These are phyloP conservation scores for Tipula vernalis DNA, from an alignment of 2,888 invertebrate species.

Conservation along the genomic window DNA sequence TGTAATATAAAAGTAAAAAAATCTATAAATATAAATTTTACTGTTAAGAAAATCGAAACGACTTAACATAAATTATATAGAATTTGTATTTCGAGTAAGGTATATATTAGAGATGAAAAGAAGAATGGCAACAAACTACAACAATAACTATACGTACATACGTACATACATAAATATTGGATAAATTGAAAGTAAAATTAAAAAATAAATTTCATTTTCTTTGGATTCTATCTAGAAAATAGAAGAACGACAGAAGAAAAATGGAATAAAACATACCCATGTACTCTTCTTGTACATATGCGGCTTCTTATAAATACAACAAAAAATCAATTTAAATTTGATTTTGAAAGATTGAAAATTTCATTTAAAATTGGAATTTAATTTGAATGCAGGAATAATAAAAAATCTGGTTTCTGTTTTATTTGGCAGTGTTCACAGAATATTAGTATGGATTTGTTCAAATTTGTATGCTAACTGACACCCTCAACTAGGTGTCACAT, in stretches of 20 bases:
- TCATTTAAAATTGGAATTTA: background rate
- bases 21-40: background rate
- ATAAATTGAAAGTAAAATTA: background rate
- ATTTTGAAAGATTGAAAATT: background rate
- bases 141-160: background rate
- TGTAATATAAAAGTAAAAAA: background rate
- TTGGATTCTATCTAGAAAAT: background rate
- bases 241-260: background rate
- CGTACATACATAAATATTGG: background rate
- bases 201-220: background rate
- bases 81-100: background rate
- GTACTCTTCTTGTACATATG: background rate
- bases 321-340: background rate
- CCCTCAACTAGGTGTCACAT: no score
- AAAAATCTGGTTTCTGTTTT: background rate
- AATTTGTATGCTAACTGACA: no score
- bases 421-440: no score
- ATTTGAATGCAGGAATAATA: background rate
- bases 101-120: background rate
- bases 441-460: no score
- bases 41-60: background rate
- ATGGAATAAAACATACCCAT: background rate
- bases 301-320: background rate
- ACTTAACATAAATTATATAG: background rate
- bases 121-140: background rate